Evolutionary conservation across 2,113 vertebrate genomes (phyloP).

Genomic region (Podarcis raffonei): DNA sequence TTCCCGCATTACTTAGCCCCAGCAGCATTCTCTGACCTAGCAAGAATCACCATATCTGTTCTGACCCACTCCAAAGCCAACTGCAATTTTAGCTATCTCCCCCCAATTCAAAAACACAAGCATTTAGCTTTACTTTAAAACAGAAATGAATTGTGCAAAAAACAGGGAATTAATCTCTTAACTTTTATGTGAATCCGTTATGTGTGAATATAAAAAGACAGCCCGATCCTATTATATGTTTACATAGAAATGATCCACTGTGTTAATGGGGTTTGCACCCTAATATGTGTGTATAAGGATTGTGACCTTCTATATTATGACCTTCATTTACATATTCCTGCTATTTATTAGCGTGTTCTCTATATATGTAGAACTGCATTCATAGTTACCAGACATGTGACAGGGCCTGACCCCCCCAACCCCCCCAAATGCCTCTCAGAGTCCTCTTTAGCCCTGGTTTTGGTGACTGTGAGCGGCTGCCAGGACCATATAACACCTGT

Average conservation of each 20-base stretch:
- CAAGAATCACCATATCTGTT: constrained; percentile 19
- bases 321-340: constrained; percentile 14
- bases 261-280: constrained; percentile 7
- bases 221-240: not conserved
- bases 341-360: constrained; percentile 16
- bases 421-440: no score
- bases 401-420: no score
- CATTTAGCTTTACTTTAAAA: constrained; percentile 15
- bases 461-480: no score
- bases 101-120: not conserved
- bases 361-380: not conserved
- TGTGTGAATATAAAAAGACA: constrained; percentile 22
- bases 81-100: constrained; percentile 19
- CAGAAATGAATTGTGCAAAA: constrained; percentile 6
- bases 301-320: not conserved
- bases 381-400: no score
- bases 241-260: not conserved
- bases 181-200: not conserved
- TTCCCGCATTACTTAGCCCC: constrained; percentile 7
- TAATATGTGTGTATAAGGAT: constrained; percentile 35
- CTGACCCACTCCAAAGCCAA: not conserved
- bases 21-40: constrained; percentile 5
- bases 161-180: not conserved
- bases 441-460: no score
- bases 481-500: no score